Evolutionary conservation across 2,888 invertebrate species (phyloP), one percentile per base, ranked within the genome.

Genomic region (Ypsolopha sequella): DNA sequence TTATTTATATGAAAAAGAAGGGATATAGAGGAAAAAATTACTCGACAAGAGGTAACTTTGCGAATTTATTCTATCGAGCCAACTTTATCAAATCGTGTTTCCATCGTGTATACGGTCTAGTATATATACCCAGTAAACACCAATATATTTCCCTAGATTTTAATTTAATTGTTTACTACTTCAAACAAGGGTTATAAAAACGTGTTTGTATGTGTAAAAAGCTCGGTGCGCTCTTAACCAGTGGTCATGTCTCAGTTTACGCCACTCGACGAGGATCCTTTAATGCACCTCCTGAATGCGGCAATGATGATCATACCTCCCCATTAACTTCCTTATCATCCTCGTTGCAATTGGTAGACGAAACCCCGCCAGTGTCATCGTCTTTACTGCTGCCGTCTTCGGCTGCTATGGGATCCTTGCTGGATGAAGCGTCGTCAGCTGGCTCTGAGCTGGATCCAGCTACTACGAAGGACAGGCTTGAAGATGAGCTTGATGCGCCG

Each of bases 301-400:
- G 24, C 24, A 24, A 24, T 24, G 24, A 4, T 24, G 4, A 24
- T 24, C 24, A 62, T 62, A 85, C 86, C 74, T 80, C 85, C 64
- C 84, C 86, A 73, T 86, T 86, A 9, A 73, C 54, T 55, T 80
- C 76, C 58, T 82, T 84, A 52, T 80, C 82, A 51, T 70, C 76
- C 41, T 79, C 80, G 62, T 77, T 76, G 2, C 65, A 70, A 57
- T 84, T 86, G 7, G 85, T 80, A 9, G 88, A 86, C 0, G 88
- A 86, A n/a, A 86, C 86, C 44, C 85, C 85, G 24, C 77, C 80
- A 53, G 88, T 68, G 57, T 85, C 86, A 38, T 81, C 81, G 8
- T 82, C 85, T 10, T 54, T 53, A 1, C 55, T 55, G 36, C 50
- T 47, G 51, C 52, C 43, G 36, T 52, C 47, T 6, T 55, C 54